A percentile compares a stretch with the other conserved stretches of the same genome.
phyloP scores from a whole-genome alignment of 2,797 vertebrate genomes.

The Capromys pilorides region DNA sequence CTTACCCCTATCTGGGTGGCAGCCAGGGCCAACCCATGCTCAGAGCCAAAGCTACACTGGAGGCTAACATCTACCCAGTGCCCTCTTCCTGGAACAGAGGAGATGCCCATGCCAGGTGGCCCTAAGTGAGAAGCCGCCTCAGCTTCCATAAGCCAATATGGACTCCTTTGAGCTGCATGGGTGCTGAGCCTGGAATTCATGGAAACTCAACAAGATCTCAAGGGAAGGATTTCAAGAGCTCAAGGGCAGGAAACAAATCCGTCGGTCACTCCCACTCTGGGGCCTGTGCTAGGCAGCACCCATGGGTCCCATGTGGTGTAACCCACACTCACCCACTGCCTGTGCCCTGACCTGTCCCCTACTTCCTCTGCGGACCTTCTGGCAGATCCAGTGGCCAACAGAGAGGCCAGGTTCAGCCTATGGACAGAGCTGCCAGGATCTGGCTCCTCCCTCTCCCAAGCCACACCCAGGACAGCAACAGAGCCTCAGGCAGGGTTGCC shows the following conservation, averaged over 20 bases:
- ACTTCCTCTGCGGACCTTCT: not conserved
- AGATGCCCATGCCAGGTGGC: not conserved
- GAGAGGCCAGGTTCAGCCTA: not conserved
- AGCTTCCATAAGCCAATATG: not conserved
- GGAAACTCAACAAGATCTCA: not conserved
- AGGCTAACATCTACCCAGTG: not conserved
- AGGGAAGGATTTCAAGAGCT: not conserved
- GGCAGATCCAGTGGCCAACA: not conserved
- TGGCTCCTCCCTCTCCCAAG: not conserved
- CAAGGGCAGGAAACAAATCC: not conserved
- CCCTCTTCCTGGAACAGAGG: not conserved
- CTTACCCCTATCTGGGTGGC: not conserved
- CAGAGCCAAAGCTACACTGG: not conserved
- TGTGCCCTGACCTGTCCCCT: not conserved
- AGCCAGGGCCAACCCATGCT: not conserved
- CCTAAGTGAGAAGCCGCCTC: not conserved
- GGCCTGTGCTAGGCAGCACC: not conserved
- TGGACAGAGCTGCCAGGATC: not conserved
- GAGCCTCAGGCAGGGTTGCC: not conserved
- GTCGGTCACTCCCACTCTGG: not conserved
- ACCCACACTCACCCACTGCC: too few species aligned
- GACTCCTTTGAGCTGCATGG: not conserved
- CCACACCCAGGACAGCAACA: not conserved
- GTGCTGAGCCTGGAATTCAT: not conserved
- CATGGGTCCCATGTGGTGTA: not conserved